Conservation (phyloP, 2,797 vertebrate genomes). For the Limosa lapponica region DNA sequence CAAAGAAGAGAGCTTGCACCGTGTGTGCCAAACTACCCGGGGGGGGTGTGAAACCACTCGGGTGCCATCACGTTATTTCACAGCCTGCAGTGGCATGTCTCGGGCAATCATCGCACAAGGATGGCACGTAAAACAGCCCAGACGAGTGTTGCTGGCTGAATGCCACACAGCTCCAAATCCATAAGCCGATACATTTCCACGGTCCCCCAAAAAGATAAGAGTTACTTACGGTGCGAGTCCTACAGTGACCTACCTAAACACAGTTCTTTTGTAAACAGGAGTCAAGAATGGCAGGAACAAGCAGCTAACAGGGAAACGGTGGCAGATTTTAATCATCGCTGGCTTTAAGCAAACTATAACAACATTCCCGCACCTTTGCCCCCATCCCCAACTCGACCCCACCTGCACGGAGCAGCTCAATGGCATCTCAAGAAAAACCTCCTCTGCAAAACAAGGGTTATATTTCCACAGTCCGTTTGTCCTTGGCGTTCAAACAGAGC, state of each 20-base stretch:
- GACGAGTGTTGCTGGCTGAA: not conserved
- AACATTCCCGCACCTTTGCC: not conserved
- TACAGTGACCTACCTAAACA: conserved; percentile 30
- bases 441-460: not conserved
- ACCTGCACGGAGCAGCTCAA: not conserved
- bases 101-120: not conserved
- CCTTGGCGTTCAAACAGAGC: not conserved
- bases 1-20: not conserved
- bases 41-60: rapidly evolving
- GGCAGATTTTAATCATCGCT: not conserved
- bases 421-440: not conserved
- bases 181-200: not conserved
- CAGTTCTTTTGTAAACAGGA: not conserved
- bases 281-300: not conserved
- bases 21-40: not conserved
- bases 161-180: not conserved
- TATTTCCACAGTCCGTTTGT: not conserved
- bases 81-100: not conserved
- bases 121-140: not conserved
- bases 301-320: not conserved
- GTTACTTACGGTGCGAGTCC: not conserved
- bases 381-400: not conserved
- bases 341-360: not conserved
- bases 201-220: not conserved
- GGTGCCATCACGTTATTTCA: not conserved